Percentiles rank a stretch among this genome's conserved stretches.
Evolutionary conservation across 2,797 vertebrate genomes (phyloP).

Genomic region (Cygnus olor): DNA sequence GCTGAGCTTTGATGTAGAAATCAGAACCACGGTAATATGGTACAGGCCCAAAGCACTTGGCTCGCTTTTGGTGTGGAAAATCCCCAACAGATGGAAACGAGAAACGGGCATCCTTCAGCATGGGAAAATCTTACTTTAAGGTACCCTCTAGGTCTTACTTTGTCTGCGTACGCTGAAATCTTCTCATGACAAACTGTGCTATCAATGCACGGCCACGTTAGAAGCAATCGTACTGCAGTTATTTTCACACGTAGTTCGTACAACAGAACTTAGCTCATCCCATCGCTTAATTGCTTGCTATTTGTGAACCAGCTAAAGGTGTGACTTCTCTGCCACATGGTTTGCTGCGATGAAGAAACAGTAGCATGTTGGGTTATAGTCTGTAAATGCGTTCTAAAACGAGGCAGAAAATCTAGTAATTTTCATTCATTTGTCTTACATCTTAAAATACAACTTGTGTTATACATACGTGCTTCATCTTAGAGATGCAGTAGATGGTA

Average conservation of each 20-base stretch:
- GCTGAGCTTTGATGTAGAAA: background rate
- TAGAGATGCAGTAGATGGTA: background rate
- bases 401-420: background rate
- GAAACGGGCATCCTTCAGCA: background rate
- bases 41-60: background rate
- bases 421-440: background rate
- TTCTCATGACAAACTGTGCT: background rate
- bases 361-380: background rate
- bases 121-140: background rate
- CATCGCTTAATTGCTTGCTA: background rate
- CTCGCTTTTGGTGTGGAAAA: background rate
- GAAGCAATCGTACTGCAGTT: background rate
- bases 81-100: background rate
- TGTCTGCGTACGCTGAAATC: background rate
- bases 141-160: background rate
- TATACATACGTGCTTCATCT: background rate
- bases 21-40: background rate
- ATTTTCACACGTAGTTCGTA: background rate
- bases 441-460: background rate
- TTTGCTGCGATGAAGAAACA: background rate
- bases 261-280: background rate
- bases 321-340: background rate
- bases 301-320: constrained; percentile 22
- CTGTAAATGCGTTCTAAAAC: background rate
- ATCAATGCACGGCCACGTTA: background rate